phyloP scores from a whole-genome alignment of 2,797 vertebrate species.

The Carcharodon carcharias region DNA sequence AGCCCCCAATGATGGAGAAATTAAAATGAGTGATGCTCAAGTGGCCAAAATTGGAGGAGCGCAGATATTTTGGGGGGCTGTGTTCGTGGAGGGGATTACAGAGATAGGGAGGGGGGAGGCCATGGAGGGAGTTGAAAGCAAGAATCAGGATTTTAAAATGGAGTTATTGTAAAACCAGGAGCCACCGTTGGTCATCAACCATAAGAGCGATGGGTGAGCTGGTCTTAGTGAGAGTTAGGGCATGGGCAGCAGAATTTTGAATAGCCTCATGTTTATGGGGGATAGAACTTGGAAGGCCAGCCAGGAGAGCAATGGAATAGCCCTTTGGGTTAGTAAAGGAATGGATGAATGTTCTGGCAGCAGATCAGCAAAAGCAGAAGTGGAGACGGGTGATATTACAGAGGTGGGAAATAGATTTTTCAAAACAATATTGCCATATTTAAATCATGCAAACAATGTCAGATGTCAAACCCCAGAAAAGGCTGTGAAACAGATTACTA shows the following conservation, averaged over 20 bases:
- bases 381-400: not conserved
- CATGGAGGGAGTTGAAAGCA: not conserved
- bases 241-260: not conserved
- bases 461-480: no score
- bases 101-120: not conserved
- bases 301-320: no score
- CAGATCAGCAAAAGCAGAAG: not conserved
- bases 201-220: not conserved
- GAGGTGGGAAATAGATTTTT: not conserved
- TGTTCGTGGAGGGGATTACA: not conserved
- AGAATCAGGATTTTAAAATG: not conserved
- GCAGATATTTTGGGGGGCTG: not conserved
- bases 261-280: not conserved
- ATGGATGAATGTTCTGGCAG: not conserved
- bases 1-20: not conserved
- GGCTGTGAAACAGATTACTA: not conserved
- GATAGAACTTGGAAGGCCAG: no score
- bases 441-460: not conserved
- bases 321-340: no score
- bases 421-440: not conserved
- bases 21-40: not conserved
- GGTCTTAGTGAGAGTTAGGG: not conserved
- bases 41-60: not conserved
- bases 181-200: not conserved
- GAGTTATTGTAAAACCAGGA: not conserved